Percentiles rank a stretch among this genome's conserved stretches.
These are phyloP conservation scores for Lithosia quadra DNA, from an alignment of 2,888 invertebrate genomes.

Conservation along the genomic window DNA sequence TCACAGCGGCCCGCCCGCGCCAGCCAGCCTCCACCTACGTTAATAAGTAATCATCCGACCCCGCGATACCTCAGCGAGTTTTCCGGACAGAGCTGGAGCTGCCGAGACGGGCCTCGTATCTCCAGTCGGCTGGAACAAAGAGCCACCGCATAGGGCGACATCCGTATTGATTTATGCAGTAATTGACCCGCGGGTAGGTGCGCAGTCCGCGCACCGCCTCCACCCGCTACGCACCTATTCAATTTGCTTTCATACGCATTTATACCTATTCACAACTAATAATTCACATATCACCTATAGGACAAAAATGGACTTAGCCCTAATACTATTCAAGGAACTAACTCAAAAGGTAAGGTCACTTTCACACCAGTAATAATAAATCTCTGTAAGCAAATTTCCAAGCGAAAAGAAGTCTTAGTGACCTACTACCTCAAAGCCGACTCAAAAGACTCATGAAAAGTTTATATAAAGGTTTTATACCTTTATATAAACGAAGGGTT, in stretches of 20 bases:
- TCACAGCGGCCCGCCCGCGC: conserved; percentile 82
- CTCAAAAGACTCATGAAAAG: conserved; percentile 62
- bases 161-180: conserved; percentile 83
- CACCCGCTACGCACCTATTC: conserved; percentile 69
- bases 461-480: conserved; percentile 68
- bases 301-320: conserved; percentile 24
- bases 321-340: conserved; percentile 42
- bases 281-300: conserved; percentile 3
- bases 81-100: conserved; percentile 83
- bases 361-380: conserved; percentile 27
- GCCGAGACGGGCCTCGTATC: conserved; percentile 81
- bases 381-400: conserved; percentile 29
- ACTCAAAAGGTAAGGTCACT: conserved; percentile 7
- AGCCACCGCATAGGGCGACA: conserved; percentile 78
- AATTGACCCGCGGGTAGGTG: conserved; percentile 81
- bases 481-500: conserved; percentile 64
- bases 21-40: conserved; percentile 86
- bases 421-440: conserved; percentile 65
- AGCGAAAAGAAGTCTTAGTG: conserved; percentile 52
- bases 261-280: conserved; percentile 42
- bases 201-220: conserved; percentile 71
- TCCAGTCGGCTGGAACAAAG: conserved; percentile 83
- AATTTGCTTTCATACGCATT: conserved; percentile 67
- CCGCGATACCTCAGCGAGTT: conserved; percentile 84
- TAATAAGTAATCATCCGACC: conserved; percentile 87